Evolutionary conservation across 30 jellyfish, hydroid and myxozoan genomes (phyloP).

Genomic region (Aurelia aurita): DNA sequence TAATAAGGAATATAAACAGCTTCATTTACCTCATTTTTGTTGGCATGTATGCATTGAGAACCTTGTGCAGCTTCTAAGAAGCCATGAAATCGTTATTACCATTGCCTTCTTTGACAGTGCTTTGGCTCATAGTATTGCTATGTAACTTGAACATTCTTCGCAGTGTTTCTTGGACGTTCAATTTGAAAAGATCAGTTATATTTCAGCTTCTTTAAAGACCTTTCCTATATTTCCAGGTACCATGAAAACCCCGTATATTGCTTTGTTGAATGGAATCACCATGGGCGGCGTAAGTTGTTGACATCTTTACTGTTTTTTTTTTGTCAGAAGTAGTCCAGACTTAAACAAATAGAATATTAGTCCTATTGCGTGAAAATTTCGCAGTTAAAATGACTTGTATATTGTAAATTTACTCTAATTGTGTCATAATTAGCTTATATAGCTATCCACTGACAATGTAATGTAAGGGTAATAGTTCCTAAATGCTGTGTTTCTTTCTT

Average conservation of each 20-base stretch:
- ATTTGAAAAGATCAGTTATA: background rate
- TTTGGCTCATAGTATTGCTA: background rate
- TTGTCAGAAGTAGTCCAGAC: background rate
- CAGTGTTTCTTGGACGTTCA: background rate
- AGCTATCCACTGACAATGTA: no score
- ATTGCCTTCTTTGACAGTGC: background rate
- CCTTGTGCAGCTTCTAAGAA: no score
- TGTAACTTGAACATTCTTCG: background rate
- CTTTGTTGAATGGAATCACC: slow-evolving; percentile 94
- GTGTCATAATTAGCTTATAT: no score
- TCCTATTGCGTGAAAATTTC: no score
- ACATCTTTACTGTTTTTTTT: background rate
- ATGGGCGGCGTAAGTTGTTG: slow-evolving; percentile 97
- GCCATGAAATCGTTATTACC: background rate
- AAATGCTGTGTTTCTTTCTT: no score
- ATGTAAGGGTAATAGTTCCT: no score
- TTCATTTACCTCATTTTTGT: no score
- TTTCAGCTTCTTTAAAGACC: background rate
- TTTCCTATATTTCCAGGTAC: slow-evolving; percentile 63
- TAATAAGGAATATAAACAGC: no score
- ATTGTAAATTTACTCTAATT: no score
- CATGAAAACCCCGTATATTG: slow-evolving; percentile 93
- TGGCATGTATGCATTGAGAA: no score
- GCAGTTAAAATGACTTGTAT: no score
- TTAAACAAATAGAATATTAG: no score